Conservation (phyloP, 2,888 invertebrate genomes). For the Hyalella azteca region DNA sequence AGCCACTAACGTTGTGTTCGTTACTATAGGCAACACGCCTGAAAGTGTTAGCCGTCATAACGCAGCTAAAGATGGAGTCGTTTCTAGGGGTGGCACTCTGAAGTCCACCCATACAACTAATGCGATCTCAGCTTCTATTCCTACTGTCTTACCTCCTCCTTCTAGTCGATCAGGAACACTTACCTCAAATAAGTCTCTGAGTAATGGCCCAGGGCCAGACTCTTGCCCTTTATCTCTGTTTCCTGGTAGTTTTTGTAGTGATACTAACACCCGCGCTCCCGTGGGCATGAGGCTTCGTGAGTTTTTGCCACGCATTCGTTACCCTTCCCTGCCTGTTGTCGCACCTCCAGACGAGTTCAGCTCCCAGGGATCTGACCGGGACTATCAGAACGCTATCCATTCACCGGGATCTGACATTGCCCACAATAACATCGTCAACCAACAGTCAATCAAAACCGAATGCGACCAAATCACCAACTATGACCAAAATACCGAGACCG, state of each 20-base stretch:
- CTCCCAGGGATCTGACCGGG: constrained; percentile 70
- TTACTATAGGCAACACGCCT: constrained; percentile 15
- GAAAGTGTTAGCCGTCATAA: not conserved
- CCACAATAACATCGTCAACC: constrained; percentile 51
- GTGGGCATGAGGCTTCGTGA: constrained; percentile 20
- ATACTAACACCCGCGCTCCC: not conserved
- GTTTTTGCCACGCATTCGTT: constrained; percentile 56
- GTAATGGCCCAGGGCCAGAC: not conserved
- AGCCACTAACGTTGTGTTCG: not conserved
- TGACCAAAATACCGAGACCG: constrained; percentile 4
- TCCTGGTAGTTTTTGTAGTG: constrained; percentile 2
- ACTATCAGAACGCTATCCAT: constrained; percentile 60
- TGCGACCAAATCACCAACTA: constrained; percentile 10
- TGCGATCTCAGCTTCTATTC: not conserved
- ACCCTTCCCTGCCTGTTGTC: constrained; percentile 57
- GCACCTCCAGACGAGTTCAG: constrained; percentile 76
- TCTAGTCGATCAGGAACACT: constrained; percentile 11
- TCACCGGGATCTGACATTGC: constrained; percentile 57
- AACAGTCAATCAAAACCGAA: constrained; percentile 42
- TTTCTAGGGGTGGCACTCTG: not conserved
- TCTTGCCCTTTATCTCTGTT: not conserved
- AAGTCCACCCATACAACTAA: not conserved
- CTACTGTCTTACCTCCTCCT: not conserved
- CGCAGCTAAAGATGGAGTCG: not conserved
- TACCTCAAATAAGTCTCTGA: constrained; percentile 6